Percentiles rank a stretch among this genome's conserved stretches.
Evolutionary conservation across 2,797 vertebrate genomes (phyloP).

Genomic region (Anguilla anguilla): DNA sequence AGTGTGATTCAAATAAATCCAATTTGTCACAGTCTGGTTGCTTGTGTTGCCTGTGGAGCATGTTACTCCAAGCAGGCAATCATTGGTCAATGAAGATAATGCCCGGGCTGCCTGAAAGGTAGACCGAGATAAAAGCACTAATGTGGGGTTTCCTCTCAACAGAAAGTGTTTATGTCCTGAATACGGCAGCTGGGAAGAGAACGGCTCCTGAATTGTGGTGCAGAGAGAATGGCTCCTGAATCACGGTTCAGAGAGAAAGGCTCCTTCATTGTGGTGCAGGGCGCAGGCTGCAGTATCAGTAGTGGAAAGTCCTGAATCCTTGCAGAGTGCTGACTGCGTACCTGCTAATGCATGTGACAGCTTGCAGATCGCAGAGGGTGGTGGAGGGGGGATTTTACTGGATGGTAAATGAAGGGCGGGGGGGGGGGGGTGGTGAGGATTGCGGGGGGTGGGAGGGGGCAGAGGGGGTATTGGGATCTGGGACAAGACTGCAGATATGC

Average conservation of each 20-base stretch:
- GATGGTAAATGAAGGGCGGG: background rate
- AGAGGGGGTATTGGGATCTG: conserved; percentile 13
- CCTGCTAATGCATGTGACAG: conserved; percentile 27
- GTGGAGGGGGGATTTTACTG: background rate
- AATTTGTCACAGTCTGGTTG: background rate
- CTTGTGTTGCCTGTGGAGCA: background rate
- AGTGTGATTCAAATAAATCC: background rate
- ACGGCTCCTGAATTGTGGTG: too few species aligned
- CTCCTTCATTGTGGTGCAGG: background rate
- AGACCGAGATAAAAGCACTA: background rate
- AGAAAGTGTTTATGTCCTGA: background rate
- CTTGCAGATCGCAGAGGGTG: conserved; percentile 23
- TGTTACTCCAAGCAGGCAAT: background rate
- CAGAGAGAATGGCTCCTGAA: background rate
- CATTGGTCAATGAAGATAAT: background rate
- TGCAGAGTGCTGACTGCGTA: background rate
- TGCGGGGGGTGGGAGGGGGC: background rate
- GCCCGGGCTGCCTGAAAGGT: background rate
- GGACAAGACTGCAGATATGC: conserved; percentile 39
- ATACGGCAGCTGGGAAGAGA: background rate
- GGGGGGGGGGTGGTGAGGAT: background rate
- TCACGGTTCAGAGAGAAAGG: background rate
- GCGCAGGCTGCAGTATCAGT: background rate
- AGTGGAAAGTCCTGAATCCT: background rate
- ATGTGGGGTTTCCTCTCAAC: background rate